phyloP scores from a whole-genome alignment of 1,140 invertebrate species.

The Pomacea maculata region DNA sequence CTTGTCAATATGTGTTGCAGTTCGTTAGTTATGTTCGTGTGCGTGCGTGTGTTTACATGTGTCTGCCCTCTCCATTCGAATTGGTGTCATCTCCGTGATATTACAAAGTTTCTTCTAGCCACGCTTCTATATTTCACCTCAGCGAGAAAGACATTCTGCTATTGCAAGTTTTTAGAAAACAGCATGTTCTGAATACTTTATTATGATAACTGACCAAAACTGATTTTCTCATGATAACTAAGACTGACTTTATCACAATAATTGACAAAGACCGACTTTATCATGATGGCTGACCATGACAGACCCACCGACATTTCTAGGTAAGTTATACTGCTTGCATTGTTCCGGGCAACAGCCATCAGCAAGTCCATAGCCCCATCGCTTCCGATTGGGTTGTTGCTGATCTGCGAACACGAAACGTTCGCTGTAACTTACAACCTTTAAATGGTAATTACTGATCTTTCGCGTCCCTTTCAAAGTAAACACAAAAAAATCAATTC shows the following conservation, averaged over 20 bases:
- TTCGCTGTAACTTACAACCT: neutral
- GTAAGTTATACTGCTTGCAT: slow-evolving; percentile 40
- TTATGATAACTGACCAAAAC: neutral
- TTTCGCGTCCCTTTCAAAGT: neutral
- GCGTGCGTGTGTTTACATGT: neutral
- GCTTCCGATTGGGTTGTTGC: slow-evolving; percentile 47
- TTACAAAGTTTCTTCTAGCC: neutral
- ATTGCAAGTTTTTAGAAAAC: neutral
- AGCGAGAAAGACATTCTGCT: neutral
- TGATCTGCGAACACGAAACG: slow-evolving; percentile 39
- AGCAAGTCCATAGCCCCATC: slow-evolving; percentile 45
- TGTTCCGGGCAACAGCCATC: slow-evolving; percentile 49
- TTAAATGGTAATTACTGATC: neutral
- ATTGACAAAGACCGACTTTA: neutral
- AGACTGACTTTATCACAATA: neutral
- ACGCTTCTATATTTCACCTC: too few species aligned
- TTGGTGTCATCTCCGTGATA: neutral
- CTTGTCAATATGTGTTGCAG: too few species aligned
- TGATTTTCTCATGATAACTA: neutral
- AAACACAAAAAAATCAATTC: neutral
- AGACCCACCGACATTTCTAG: slow-evolving; percentile 47
- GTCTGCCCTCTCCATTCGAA: neutral
- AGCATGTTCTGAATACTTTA: neutral
- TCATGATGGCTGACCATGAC: neutral
- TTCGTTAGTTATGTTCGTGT: neutral